These are phyloP conservation scores for Hoplias malabaricus DNA, from an alignment of 2,113 vertebrate species.

Conservation along the genomic window DNA sequence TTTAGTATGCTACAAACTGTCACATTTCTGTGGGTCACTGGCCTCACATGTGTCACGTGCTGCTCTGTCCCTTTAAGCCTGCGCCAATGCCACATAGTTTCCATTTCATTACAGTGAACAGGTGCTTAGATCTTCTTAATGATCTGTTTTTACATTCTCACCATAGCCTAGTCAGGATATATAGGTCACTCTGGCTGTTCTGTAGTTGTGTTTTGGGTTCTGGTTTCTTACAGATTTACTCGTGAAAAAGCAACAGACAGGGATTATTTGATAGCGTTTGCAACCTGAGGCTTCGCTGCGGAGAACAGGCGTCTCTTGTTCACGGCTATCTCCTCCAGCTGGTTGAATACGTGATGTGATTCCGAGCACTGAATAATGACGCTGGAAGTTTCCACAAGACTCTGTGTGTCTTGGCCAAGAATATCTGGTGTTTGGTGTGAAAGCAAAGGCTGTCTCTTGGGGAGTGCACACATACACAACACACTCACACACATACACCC, in stretches of 20 bases:
- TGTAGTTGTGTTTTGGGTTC: not conserved
- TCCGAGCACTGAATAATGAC: constrained; percentile 37
- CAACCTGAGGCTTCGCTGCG: constrained; percentile 27
- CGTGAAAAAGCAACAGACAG: constrained; percentile 8
- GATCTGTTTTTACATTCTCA: not conserved
- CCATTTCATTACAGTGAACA: constrained; percentile 6
- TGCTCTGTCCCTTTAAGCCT: not conserved
- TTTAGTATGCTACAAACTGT: not conserved
- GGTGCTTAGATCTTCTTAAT: constrained; percentile 26
- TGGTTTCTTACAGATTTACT: not conserved
- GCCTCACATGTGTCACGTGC: not conserved
- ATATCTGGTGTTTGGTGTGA: constrained; percentile 52
- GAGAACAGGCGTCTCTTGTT: constrained; percentile 36
- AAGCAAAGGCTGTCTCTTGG: constrained; percentile 43
- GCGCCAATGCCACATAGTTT: not conserved
- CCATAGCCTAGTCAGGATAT: constrained; percentile 1
- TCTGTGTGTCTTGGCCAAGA: constrained; percentile 45
- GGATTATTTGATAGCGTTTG: constrained; percentile 11
- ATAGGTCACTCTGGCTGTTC: not conserved
- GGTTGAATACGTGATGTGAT: constrained; percentile 42
- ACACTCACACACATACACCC: constrained; percentile 19
- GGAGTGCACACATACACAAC: constrained; percentile 1
- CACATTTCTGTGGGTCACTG: constrained; percentile 6
- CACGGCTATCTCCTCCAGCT: constrained; percentile 40
- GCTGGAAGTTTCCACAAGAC: constrained; percentile 47